Percentiles rank a stretch among this genome's conserved stretches.
Evolutionary conservation across 2,113 vertebrate genomes (phyloP).

Genomic region (Leucopsar rothschildi): DNA sequence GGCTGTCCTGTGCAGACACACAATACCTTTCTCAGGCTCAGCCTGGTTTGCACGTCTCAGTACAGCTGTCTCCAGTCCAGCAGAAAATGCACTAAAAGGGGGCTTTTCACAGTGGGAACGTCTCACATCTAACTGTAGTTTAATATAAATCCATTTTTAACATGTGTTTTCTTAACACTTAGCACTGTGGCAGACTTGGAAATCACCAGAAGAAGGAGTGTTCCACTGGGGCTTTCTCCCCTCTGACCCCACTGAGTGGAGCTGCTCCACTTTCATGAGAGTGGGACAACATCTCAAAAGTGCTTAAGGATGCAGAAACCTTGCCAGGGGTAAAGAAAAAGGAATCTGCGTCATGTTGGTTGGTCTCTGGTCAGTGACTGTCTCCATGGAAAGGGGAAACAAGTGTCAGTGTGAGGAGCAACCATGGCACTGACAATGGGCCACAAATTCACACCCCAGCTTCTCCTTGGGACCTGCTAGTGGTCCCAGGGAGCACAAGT

Average conservation of each 20-base stretch:
- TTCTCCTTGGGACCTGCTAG: background rate
- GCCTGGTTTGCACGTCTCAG: background rate
- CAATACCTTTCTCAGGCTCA: background rate
- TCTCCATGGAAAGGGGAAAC: background rate
- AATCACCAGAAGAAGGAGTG: background rate
- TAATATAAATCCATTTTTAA: background rate
- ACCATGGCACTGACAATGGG: fast-evolving
- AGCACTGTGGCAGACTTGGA: background rate
- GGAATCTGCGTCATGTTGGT: background rate
- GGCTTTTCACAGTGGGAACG: background rate
- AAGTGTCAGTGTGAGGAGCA: background rate
- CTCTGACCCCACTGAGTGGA: background rate
- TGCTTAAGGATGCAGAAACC: fast-evolving
- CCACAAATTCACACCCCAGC: background rate
- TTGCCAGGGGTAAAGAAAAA: background rate
- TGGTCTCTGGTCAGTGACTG: background rate
- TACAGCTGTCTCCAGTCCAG: background rate
- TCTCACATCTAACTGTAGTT: background rate
- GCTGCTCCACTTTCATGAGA: background rate
- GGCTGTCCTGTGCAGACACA: background rate
- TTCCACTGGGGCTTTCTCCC: background rate
- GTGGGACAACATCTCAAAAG: background rate
- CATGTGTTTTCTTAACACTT: fast-evolving
- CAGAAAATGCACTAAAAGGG: background rate
- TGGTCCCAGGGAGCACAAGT: background rate